phyloP scores from a whole-genome alignment of 2,888 invertebrate genomes.

The Branchellion lobata region DNA sequence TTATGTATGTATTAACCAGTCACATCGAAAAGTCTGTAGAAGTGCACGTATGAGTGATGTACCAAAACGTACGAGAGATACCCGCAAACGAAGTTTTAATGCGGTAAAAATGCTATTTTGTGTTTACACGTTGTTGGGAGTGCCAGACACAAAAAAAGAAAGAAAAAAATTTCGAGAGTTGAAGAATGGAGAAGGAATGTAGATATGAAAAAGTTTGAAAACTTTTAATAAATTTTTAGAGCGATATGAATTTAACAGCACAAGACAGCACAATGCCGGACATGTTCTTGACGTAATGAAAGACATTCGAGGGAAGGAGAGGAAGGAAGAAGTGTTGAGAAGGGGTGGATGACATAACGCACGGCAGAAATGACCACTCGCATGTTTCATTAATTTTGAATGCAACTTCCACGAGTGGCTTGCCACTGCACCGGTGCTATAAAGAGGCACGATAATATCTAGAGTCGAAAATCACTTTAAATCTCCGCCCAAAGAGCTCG shows the following conservation, averaged over 20 bases:
- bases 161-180: too few species aligned
- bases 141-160: neutral
- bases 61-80: neutral
- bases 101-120: neutral
- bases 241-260: too few species aligned
- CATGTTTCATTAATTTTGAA: conserved; percentile 10
- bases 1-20: too few species aligned
- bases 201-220: too few species aligned
- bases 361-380: neutral
- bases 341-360: neutral
- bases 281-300: too few species aligned
- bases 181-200: too few species aligned
- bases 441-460: conserved; percentile 2
- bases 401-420: neutral
- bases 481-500: too few species aligned
- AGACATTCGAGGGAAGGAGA: neutral
- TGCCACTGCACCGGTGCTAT: neutral
- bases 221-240: neutral
- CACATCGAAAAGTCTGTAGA: too few species aligned
- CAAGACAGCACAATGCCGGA: too few species aligned
- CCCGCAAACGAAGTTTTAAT: neutral
- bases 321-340: neutral
- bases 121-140: neutral
- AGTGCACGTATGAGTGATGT: neutral
- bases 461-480: neutral